Evolutionary conservation across 2,888 invertebrate genomes (phyloP).

Genomic region (Drosophila leonis): DNA sequence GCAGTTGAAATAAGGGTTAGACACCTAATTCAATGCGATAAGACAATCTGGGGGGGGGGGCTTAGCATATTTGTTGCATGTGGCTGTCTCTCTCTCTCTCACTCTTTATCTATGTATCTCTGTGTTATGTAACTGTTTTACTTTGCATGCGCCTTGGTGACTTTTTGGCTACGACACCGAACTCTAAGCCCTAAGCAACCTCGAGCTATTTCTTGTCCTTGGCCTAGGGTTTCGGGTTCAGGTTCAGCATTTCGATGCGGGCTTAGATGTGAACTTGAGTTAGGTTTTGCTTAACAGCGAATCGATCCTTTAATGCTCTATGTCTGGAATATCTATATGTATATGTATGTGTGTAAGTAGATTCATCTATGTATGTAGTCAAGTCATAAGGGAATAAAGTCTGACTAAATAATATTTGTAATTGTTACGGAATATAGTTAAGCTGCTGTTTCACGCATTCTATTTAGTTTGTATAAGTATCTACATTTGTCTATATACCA

Average conservation of each 20-base stretch:
- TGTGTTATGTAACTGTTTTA: conserved; percentile 45
- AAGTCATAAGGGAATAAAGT: background rate
- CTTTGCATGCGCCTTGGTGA: conserved; percentile 57
- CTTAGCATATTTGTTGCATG: conserved; percentile 70
- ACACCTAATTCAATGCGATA: conserved; percentile 71
- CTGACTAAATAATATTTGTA: background rate
- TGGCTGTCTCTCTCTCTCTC: conserved; percentile 13
- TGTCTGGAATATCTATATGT: background rate
- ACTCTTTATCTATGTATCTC: background rate
- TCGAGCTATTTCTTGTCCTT: conserved; percentile 8
- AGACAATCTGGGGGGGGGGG: conserved; percentile 65
- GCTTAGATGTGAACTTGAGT: conserved; percentile 37
- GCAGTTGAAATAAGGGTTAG: conserved; percentile 70
- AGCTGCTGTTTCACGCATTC: too few relatives aligned
- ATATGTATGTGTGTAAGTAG: background rate
- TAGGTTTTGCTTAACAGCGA: conserved; percentile 32
- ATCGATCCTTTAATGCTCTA: conserved; percentile 32
- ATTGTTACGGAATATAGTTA: background rate
- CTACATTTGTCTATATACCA: too few relatives aligned
- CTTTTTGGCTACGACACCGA: conserved; percentile 35
- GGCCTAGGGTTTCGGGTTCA: conserved; percentile 22
- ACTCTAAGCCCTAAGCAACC: background rate
- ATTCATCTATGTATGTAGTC: background rate
- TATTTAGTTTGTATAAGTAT: too few relatives aligned
- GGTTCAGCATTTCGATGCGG: conserved; percentile 19